A percentile compares a stretch with the other conserved stretches of the same genome.
These are phyloP conservation scores for Ctenomys sociabilis DNA, from an alignment of 2,113 vertebrate species.

Conservation along the genomic window DNA sequence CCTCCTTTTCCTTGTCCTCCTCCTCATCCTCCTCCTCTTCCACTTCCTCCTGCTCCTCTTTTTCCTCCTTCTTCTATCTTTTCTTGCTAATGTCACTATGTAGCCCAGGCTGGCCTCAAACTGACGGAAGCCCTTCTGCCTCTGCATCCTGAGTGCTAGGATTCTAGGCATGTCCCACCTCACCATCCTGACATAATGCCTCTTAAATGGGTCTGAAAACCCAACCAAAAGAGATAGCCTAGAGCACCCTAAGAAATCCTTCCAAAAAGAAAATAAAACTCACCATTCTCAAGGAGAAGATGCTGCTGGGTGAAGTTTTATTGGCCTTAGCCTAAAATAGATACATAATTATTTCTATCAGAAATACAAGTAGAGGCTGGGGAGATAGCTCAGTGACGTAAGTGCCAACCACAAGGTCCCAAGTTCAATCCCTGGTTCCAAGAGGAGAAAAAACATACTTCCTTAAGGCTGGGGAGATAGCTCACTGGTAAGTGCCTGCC, in stretches of 20 bases:
- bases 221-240: background rate
- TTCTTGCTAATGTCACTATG: background rate
- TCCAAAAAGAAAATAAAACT: background rate
- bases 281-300: background rate
- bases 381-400: too few relatives aligned
- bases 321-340: background rate
- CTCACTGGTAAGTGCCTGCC: too few relatives aligned
- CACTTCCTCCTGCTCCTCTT: background rate
- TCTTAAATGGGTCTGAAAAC: background rate
- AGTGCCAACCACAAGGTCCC: too few relatives aligned
- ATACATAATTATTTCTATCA: background rate
- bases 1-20: too few relatives aligned
- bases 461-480: too few relatives aligned
- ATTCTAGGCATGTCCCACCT: background rate
- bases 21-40: too few relatives aligned
- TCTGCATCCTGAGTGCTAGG: background rate
- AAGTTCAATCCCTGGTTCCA: too few relatives aligned
- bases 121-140: background rate
- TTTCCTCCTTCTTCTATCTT: too few relatives aligned
- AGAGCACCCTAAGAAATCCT: background rate
- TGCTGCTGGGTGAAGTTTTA: background rate
- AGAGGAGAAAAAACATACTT: too few relatives aligned
- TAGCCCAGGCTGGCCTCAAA: background rate
- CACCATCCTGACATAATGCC: background rate
- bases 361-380: background rate